Conservation (phyloP, 2,113 vertebrate genomes). For the Addax nasomaculatus region DNA sequence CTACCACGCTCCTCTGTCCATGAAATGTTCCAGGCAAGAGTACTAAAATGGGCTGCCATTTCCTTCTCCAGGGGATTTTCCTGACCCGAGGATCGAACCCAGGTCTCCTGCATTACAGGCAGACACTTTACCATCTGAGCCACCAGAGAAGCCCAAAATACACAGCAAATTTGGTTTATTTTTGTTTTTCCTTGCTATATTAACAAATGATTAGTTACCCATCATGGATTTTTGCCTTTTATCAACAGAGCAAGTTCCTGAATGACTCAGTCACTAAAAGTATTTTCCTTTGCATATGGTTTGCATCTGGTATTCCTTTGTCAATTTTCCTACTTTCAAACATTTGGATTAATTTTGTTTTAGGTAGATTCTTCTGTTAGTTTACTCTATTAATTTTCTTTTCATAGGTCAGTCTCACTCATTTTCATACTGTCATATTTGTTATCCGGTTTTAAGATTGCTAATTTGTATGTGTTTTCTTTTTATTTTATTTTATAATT, state of each 20-base stretch:
- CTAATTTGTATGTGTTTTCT: not conserved
- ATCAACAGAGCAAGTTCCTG: not conserved
- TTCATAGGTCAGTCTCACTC: not conserved
- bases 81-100: no score
- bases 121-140: no score
- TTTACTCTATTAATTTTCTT: not conserved
- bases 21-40: no score
- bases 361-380: not conserved
- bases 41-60: no score
- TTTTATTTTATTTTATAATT: not conserved
- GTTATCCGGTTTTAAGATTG: not conserved
- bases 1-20: no score
- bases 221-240: not conserved
- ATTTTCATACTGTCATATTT: not conserved
- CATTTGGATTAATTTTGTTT: not conserved
- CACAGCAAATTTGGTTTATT: not conserved
- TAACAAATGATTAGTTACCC: not conserved
- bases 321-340: not conserved
- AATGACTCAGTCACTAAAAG: not conserved
- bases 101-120: no score
- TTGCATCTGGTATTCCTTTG: not conserved
- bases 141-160: not conserved
- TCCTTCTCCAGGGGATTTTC: no score
- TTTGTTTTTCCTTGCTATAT: not conserved
- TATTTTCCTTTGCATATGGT: not conserved